Evolutionary conservation across 2,888 invertebrate genomes (phyloP), one percentile per base, ranked within the genome.

Genomic region (Lasius platythorax): DNA sequence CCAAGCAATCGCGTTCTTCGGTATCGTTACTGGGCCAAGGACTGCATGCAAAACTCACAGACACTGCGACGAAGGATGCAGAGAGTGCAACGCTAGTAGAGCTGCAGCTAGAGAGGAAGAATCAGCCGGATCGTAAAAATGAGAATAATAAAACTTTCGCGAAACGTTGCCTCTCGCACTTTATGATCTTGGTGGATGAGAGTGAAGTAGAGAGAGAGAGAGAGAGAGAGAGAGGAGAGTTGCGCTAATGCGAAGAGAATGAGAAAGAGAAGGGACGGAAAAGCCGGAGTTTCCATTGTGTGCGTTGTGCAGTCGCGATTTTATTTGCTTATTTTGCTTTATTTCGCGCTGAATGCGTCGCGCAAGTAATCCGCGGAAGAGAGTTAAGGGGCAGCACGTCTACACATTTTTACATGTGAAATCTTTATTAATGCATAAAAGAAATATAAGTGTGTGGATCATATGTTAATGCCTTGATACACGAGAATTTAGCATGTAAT

Each of bases 61-160:
- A 46, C 37, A 46, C 28, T 70, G 73, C 46, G 79, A 81, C 61
- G 82, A 64, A 46, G 64, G 82, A 78, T 78, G 82, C 43, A 18
- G 23, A 64, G 50, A 37, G 61, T 23, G 66, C 66, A 58, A 37
- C 72, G 56, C 18, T 37, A 30, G 56, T n/a, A n/a, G 37, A 37
- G 82, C 9, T 15, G 68, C 37, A 68, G 30, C 70, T 28, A 50
- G 18, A 18, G 43, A 66, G 74, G 23, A 83, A 53, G 50, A 73
- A 79, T 83, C 72, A 81, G 66, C 86, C 83, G 86, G 88, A 89
- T 93, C 93, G 88, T 93, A 93, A 94, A 94, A 89, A 90, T 91
- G 91, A 87, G 87, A 92, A 90, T 91, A 86, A 94, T 94, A 94
- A 93, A 94, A 93, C 90, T 93, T 94, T 94, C 92, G 93, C 91